These are phyloP conservation scores for Echiichthys vipera DNA, from an alignment of 2,797 vertebrate species.

Conservation along the genomic window DNA sequence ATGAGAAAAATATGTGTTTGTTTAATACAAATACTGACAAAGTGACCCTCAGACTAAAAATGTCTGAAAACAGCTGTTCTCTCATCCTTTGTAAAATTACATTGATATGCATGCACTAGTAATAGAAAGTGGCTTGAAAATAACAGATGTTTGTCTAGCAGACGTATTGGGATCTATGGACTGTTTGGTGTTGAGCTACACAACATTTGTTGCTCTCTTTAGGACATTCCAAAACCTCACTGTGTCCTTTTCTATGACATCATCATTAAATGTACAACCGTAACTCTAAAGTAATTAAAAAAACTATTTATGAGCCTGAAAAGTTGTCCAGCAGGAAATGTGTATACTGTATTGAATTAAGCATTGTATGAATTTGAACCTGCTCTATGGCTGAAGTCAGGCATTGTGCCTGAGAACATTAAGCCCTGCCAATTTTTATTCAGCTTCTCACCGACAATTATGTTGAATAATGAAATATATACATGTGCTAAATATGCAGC, in stretches of 20 bases:
- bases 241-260: slow-evolving; percentile 42
- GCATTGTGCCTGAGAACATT: too few relatives aligned
- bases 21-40: not conserved
- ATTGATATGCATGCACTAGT: slow-evolving; percentile 37
- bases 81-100: slow-evolving; percentile 22
- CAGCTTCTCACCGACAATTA: not conserved
- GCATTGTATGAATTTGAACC: too few relatives aligned
- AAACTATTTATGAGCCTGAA: too few relatives aligned
- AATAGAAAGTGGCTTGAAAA: slow-evolving; percentile 23
- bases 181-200: not conserved
- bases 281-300: not conserved
- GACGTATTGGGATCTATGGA: slow-evolving; percentile 44
- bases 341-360: too few relatives aligned
- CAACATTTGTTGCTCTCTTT: not conserved
- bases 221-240: slow-evolving; percentile 42
- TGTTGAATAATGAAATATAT: not conserved
- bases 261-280: not conserved
- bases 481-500: slow-evolving; percentile 2
- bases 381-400: too few relatives aligned
- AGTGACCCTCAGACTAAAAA: not conserved
- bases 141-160: slow-evolving; percentile 42
- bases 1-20: not conserved
- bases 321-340: too few relatives aligned
- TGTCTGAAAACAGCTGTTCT: not conserved
- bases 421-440: not conserved